Evolutionary conservation across 2,113 vertebrate species (phyloP), one percentile per base, ranked within the genome.

Genomic region (Lipophrys pholis): DNA sequence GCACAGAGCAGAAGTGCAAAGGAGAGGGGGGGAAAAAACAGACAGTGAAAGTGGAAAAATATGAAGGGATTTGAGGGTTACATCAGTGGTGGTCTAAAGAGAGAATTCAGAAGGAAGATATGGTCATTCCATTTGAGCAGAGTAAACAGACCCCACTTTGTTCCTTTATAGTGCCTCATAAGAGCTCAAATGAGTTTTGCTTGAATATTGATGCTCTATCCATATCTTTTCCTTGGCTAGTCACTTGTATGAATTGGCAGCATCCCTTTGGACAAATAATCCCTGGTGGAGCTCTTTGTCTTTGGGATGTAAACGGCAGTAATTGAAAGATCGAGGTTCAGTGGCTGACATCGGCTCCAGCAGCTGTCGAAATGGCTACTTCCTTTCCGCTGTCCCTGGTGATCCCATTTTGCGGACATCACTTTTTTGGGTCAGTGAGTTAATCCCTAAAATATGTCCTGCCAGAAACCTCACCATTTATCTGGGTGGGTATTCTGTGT

Each of bases 381-480:
- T 90, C 76, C 81, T 64, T 64, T 81, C 61, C 55, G 40, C 64
- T 72, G 76, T 91, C 90, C 80, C 77, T 6, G 58, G 80, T 87
- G 91, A 81, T 90, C 81, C 89, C 72, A 80, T 91, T 92, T 81
- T 80, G 86, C 15, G 16, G 84, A 86, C 91, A 77, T 89, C 85
- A 84, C 83, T 87, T 92, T 91, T 91, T 90, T 91, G 92, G 93
- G 91, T 94, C 92, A 93, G 78, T 15, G 91, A 93, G 90, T 93
- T 92, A 93, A 94, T 93, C 85, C 88, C 79, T 89, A 92, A 94
- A 92, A 85, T 86, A 93, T 71, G 90, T 89, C 88, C 89, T 92
- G 89, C 87, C 90, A 93, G 78, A 90, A 90, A 83, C 65, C 80
- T 73, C 39, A 73, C 72, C 80, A 92, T 90, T 92, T 93, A 93